Evolutionary conservation across 2,113 vertebrate species (phyloP).

Genomic region (Atrichornis clamosus): DNA sequence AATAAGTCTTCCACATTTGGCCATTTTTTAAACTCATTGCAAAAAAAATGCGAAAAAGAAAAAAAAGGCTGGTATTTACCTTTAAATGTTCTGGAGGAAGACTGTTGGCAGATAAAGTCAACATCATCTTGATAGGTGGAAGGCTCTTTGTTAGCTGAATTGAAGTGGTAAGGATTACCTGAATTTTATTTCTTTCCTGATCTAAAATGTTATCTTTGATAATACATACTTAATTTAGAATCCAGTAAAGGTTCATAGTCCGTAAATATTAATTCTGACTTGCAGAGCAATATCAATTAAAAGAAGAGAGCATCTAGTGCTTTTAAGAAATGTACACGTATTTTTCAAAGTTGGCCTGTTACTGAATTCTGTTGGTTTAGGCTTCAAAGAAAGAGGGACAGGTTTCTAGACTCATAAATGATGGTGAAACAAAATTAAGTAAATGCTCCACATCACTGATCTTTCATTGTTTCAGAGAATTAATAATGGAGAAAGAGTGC

Average conservation of each 20-base stretch:
- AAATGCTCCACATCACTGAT: neutral
- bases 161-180: neutral
- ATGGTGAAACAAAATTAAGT: conserved; percentile 46
- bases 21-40: neutral
- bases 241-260: neutral
- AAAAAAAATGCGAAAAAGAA: neutral
- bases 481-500: conserved; percentile 60
- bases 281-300: neutral
- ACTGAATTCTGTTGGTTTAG: neutral
- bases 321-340: neutral
- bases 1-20: neutral
- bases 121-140: neutral
- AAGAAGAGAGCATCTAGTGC: neutral
- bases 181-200: conserved; percentile 11
- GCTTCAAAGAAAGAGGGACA: neutral
- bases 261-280: neutral
- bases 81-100: neutral
- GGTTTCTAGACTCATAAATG: conserved; percentile 25
- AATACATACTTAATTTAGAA: neutral
- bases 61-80: neutral
- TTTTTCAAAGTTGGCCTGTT: neutral
- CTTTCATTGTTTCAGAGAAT: conserved; percentile 48
- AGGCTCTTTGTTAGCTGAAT: neutral
- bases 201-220: neutral
- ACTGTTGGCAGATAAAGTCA: neutral